Base-by-base conservation (phyloP, 2,888 invertebrate genomes). In the Lordiphosa andalusiaca region DNA sequence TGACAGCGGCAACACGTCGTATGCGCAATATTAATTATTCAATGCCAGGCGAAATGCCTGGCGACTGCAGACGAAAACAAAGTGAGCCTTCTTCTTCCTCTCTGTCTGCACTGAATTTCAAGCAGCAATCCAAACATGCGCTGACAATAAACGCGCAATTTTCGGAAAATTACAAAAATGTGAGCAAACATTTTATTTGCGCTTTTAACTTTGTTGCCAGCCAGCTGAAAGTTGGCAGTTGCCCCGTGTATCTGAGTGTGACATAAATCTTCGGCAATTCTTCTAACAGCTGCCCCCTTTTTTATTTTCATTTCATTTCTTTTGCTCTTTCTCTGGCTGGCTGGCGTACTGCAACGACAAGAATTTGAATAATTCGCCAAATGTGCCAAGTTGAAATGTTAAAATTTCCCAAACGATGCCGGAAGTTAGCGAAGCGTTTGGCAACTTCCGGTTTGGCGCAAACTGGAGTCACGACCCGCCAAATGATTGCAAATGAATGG, bases 331-430 rank as follows among this genome's bases (percentile, higher is more conserved):
- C 21, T 44, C 41, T 40, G 33, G 19, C 41, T 40, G 33, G 19
- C 33, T 53, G 21, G 42, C 52, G 68, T 59, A 67, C 64, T 77
- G 80, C 85, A 80, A 74, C 84, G 85, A 82, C 85, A 80, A 75
- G 80, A 80, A 84, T 80, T 84, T 80, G 83, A 84, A 80, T 80
- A 80, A 80, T 80, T 80, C 72, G 72, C 70, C 80, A 74, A 80
- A 84, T 80, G 80, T 84, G 85, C 80, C 80, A 80, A 80, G 80
- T 84, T 84, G 85, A 80, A 80, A 80, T 80, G 80, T 80, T 84
- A 84, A 74, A 82, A 78, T 74, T 82, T 66, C 65, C 67, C 64
- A 54, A 50, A 38, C 56, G 63, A 38, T 50, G 21, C 46, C 74
- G 71, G 84, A 83, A 71, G 78, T 71, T 77, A 82, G 78, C 82